A percentile compares a stretch with the other conserved stretches of the same genome.
Evolutionary conservation across 2,113 vertebrate species (phyloP).

Genomic region (Ranitomeya imitator): DNA sequence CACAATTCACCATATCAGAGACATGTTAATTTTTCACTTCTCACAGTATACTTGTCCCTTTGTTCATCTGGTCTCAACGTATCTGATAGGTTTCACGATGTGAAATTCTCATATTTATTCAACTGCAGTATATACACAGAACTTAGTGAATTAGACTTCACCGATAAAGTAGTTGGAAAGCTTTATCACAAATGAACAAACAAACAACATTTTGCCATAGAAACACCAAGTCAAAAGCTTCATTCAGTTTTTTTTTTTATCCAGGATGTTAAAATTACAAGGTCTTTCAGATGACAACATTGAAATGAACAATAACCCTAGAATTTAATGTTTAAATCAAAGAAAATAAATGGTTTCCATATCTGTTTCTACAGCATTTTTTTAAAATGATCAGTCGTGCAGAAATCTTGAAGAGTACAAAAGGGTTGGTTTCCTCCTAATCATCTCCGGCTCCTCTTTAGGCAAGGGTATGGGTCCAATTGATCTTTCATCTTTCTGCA

Average conservation of each 20-base stretch:
- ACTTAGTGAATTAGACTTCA: background rate
- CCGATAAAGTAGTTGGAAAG: background rate
- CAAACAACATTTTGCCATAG: background rate
- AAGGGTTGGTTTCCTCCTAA: no score
- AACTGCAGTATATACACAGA: background rate
- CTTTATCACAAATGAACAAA: slow-evolving; percentile 1
- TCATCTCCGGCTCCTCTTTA: no score
- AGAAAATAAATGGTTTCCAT: no score
- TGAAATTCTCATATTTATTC: background rate
- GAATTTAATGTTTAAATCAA: no score
- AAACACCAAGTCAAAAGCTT: background rate
- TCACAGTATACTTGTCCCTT: background rate
- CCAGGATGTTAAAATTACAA: background rate
- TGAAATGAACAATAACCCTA: background rate
- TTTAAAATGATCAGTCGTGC: no score
- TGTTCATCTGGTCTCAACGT: background rate
- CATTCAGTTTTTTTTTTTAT: background rate
- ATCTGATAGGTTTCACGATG: background rate
- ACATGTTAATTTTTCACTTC: background rate
- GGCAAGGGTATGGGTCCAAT: no score
- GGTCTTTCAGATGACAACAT: background rate
- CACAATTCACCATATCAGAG: background rate
- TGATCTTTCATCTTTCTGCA: no score
- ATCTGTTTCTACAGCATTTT: no score
- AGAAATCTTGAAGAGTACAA: no score